Conservation (phyloP, 2,797 vertebrate species). For the Pseudopleuronectes americanus region DNA sequence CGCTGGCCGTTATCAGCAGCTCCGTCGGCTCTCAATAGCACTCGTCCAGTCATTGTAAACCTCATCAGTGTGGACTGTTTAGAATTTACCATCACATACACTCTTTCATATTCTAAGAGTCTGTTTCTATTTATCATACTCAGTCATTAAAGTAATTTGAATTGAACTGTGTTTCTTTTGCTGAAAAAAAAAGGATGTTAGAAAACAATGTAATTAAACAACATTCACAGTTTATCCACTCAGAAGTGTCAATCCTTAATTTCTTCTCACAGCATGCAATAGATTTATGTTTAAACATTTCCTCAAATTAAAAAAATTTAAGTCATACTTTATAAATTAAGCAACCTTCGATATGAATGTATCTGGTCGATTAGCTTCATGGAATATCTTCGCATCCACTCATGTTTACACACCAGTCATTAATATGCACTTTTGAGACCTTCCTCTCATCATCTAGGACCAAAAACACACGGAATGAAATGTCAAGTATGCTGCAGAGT, state of each 20-base stretch:
- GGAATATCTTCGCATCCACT: background rate
- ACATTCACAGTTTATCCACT: slow-evolving; percentile 1
- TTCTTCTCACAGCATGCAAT: background rate
- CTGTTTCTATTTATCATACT: background rate
- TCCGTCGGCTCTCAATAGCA: slow-evolving; percentile 52
- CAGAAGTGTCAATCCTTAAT: slow-evolving; percentile 3
- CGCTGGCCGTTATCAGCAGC: slow-evolving; percentile 38
- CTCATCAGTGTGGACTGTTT: slow-evolving; percentile 32
- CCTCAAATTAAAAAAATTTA: background rate
- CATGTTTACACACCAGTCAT: slow-evolving; percentile 26
- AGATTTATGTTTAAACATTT: background rate
- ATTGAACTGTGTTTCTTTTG: background rate
- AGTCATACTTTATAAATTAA: too few species aligned
- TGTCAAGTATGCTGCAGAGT: slow-evolving; percentile 60
- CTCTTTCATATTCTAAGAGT: background rate
- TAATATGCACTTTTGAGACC: slow-evolving; percentile 27
- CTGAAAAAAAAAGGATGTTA: slow-evolving; percentile 13
- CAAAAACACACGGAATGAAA: slow-evolving; percentile 55
- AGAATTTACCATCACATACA: slow-evolving; percentile 3
- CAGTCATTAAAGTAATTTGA: background rate
- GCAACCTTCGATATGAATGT: background rate
- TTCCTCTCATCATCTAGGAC: slow-evolving; percentile 34
- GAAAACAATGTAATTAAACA: background rate
- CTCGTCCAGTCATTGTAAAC: slow-evolving; percentile 38
- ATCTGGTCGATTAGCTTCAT: slow-evolving; percentile 10